Evolutionary conservation across 2,888 invertebrate genomes (phyloP).

Genomic region (Protodeltote pygarga): DNA sequence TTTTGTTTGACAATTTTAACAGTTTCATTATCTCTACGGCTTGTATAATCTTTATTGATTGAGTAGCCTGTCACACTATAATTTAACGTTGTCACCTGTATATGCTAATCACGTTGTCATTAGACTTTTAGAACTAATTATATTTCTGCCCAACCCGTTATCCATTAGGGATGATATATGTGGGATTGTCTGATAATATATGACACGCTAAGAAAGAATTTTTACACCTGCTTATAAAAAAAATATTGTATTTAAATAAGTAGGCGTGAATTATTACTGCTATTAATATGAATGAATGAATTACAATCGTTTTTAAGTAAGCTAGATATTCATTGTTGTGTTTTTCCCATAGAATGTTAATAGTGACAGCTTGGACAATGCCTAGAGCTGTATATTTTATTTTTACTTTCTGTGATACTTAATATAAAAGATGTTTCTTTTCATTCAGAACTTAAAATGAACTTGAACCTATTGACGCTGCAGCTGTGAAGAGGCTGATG

Average conservation of each 20-base stretch:
- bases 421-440: too few species aligned
- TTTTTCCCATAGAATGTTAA: conserved; percentile 5
- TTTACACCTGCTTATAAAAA: conserved; percentile 19
- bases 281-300: conserved; percentile 21
- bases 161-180: conserved; percentile 18
- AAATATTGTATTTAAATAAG: conserved; percentile 27
- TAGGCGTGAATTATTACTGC: conserved; percentile 18
- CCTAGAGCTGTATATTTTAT: too few species aligned
- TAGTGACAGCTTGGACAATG: too few species aligned
- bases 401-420: too few species aligned
- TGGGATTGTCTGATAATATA: conserved; percentile 16
- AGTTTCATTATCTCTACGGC: too few species aligned
- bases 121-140: conserved; percentile 7
- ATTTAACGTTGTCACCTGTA: conserved; percentile 8
- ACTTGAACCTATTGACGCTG: too few species aligned
- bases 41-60: too few species aligned
- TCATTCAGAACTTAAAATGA: too few species aligned
- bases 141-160: conserved; percentile 10
- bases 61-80: neutral
- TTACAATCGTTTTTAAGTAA: conserved; percentile 18
- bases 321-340: conserved; percentile 1
- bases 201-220: conserved; percentile 3
- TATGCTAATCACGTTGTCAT: conserved; percentile 9
- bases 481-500: too few species aligned
- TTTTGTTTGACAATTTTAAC: too few species aligned